Evolutionary conservation across 2,888 invertebrate genomes (phyloP).

Genomic region (Hyposoter didymator): DNA sequence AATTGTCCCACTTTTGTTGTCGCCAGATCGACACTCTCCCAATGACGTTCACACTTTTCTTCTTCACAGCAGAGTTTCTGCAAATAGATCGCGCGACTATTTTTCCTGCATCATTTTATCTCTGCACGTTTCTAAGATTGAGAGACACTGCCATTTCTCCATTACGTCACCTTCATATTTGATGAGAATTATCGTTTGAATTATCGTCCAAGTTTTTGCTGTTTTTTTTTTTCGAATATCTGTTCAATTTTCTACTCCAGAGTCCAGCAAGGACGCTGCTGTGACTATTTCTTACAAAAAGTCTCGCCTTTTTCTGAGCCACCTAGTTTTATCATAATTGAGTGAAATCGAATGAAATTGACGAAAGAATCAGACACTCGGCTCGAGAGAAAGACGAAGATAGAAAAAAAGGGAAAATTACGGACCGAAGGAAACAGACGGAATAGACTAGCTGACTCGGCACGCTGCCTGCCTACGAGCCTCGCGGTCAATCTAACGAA

Average conservation of each 20-base stretch:
- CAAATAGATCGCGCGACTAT: neutral
- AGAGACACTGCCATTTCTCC: neutral
- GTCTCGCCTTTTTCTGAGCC: slow-evolving; percentile 21
- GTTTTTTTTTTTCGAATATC: slow-evolving; percentile 8
- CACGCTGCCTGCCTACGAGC: slow-evolving; percentile 43
- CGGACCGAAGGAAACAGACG: slow-evolving; percentile 9
- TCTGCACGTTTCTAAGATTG: neutral
- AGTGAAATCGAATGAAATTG: slow-evolving; percentile 66
- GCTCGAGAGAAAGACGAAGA: slow-evolving; percentile 19
- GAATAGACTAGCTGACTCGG: slow-evolving; percentile 5
- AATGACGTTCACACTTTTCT: slow-evolving; percentile 30
- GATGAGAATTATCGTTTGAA: neutral
- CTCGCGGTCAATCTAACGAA: slow-evolving; percentile 60
- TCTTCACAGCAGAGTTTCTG: neutral
- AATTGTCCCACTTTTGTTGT: slow-evolving; percentile 60
- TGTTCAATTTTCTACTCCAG: neutral
- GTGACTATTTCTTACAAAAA: slow-evolving; percentile 19
- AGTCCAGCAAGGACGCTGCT: neutral
- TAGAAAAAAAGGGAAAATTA: slow-evolving; percentile 16
- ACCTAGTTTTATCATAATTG: slow-evolving; percentile 62
- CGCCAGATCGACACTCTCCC: slow-evolving; percentile 47
- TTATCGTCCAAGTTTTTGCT: neutral
- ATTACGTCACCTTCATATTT: neutral
- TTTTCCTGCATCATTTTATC: neutral
- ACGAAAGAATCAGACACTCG: slow-evolving; percentile 12